Conservation (phyloP, 2,113 vertebrate genomes). For the Nematolebias whitei region DNA sequence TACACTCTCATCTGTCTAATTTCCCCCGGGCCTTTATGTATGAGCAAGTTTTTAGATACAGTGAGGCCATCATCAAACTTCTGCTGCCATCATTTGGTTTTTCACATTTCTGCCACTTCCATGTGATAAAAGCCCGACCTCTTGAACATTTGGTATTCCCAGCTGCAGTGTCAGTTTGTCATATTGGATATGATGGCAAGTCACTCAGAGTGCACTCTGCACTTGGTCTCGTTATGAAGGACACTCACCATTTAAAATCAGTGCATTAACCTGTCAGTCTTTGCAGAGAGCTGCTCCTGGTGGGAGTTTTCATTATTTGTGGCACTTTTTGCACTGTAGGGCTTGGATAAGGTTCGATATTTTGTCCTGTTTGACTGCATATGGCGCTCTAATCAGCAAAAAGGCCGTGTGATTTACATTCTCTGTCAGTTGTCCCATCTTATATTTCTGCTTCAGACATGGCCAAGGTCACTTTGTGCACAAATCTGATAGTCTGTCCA, state of each 20-base stretch:
- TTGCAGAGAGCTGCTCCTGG: slow-evolving; percentile 18
- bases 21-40: slow-evolving; percentile 43
- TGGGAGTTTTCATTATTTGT: slow-evolving; percentile 54
- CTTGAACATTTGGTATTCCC: slow-evolving; percentile 42
- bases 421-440: slow-evolving; percentile 46
- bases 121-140: slow-evolving; percentile 42
- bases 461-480: slow-evolving; percentile 61
- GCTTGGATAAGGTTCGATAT: slow-evolving; percentile 32
- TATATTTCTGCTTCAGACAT: slow-evolving; percentile 45
- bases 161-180: slow-evolving; percentile 35
- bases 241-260: slow-evolving; percentile 47
- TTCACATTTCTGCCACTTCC: slow-evolving; percentile 13
- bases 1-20: slow-evolving; percentile 49
- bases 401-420: slow-evolving; percentile 67
- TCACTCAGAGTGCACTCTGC: slow-evolving; percentile 35
- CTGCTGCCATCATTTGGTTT: slow-evolving; percentile 8
- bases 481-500: slow-evolving; percentile 41
- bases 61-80: slow-evolving; percentile 19
- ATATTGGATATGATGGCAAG: slow-evolving; percentile 43
- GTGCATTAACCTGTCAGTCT: slow-evolving; percentile 64
- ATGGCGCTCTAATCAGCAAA: slow-evolving; percentile 69
- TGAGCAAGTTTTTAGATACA: slow-evolving; percentile 34
- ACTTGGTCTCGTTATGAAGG: slow-evolving; percentile 46
- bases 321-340: slow-evolving; percentile 32
- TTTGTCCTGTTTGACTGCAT: slow-evolving; percentile 44